Evolutionary conservation across 2,888 invertebrate species (phyloP).

Genomic region (Chloromyia formosa): DNA sequence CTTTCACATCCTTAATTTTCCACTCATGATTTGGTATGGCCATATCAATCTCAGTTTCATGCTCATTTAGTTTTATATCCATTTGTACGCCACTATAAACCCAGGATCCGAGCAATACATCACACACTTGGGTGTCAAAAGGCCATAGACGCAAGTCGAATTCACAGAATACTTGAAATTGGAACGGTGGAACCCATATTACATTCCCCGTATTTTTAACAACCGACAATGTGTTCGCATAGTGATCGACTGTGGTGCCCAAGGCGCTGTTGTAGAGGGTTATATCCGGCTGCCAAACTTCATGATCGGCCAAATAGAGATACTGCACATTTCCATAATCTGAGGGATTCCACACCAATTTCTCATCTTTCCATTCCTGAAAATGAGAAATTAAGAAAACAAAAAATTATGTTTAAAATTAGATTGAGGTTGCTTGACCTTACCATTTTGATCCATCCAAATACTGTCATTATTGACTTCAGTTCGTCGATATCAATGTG

Average conservation of each 20-base stretch:
- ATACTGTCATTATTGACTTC: constrained; percentile 69
- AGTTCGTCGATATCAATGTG: constrained; percentile 75
- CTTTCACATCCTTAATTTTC: constrained; percentile 63
- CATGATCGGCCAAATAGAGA: constrained; percentile 73
- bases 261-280: constrained; percentile 76
- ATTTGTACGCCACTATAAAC: constrained; percentile 71
- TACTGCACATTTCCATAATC: constrained; percentile 72
- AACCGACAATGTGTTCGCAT: constrained; percentile 68
- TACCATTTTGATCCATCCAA: constrained; percentile 73
- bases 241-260: constrained; percentile 69
- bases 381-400: no score
- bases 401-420: constrained; percentile 55
- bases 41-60: constrained; percentile 52
- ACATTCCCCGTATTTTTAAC: constrained; percentile 65
- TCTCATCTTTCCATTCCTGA: constrained; percentile 83
- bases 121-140: constrained; percentile 74
- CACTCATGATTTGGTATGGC: constrained; percentile 60
- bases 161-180: constrained; percentile 72
- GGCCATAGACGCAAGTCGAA: constrained; percentile 79
- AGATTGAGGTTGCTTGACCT: background rate
- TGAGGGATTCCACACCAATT: constrained; percentile 74
- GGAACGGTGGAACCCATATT: constrained; percentile 75
- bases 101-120: constrained; percentile 78
- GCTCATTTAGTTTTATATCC: constrained; percentile 59
- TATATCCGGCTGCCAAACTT: constrained; percentile 83